These are phyloP conservation scores for Pristionchus entomophagus DNA, from an alignment of 2,888 invertebrate species.

Conservation along the genomic window DNA sequence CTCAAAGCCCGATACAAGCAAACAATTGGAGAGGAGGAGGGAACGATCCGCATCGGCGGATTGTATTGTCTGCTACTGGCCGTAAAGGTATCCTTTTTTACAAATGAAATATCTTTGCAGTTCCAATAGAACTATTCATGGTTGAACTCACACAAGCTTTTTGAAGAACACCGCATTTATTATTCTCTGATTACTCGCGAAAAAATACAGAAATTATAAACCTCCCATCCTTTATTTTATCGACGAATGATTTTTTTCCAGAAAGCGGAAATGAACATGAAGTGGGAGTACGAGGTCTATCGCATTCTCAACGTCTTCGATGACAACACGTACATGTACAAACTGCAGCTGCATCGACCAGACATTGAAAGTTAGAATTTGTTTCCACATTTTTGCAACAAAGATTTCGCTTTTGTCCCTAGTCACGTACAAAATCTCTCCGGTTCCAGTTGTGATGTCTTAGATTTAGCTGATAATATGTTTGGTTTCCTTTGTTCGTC, in stretches of 20 bases:
- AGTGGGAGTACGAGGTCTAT: slow-evolving; percentile 42
- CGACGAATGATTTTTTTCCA: not conserved
- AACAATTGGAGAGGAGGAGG: slow-evolving; percentile 1
- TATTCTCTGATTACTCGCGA: not conserved
- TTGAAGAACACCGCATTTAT: too few species aligned
- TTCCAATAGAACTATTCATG: too few species aligned
- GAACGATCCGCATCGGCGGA: not conserved
- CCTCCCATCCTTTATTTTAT: too few species aligned
- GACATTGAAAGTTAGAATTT: not conserved
- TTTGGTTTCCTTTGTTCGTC: not conserved
- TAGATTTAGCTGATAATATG: not conserved
- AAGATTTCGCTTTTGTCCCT: not conserved
- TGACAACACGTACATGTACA: slow-evolving; percentile 42
- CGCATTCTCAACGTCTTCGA: slow-evolving; percentile 25
- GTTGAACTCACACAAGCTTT: too few species aligned
- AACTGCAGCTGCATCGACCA: slow-evolving; percentile 18
- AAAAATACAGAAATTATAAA: not conserved
- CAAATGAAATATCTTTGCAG: too few species aligned
- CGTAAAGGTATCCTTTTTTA: not conserved
- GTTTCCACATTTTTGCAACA: not conserved
- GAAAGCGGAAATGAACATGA: slow-evolving; percentile 28
- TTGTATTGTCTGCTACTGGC: not conserved
- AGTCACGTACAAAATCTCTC: not conserved
- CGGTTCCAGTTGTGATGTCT: not conserved
- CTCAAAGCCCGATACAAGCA: not conserved